Evolutionary conservation across 2,888 invertebrate genomes (phyloP).

Genomic region (Stenotaenia linearis): DNA sequence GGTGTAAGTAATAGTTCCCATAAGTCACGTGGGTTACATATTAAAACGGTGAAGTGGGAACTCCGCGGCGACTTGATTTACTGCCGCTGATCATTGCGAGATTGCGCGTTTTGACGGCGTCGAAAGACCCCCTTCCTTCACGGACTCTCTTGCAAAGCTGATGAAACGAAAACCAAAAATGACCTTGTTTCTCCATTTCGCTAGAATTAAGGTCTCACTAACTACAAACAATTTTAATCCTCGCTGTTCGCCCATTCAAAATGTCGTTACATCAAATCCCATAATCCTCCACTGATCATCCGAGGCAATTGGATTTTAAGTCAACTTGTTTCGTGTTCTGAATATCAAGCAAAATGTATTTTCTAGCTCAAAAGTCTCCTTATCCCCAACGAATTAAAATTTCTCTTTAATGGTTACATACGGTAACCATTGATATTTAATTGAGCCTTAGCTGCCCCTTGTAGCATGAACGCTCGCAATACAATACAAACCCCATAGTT

Average conservation of each 20-base stretch:
- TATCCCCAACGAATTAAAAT: too few relatives aligned
- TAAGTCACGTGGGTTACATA: conserved; percentile 4
- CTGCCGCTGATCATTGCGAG: neutral
- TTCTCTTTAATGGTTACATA: too few relatives aligned
- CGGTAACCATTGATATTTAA: too few relatives aligned
- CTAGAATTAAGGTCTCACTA: neutral
- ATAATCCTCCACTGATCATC: neutral
- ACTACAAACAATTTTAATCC: neutral
- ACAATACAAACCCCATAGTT: too few relatives aligned
- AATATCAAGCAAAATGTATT: neutral
- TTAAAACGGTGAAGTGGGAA: conserved; percentile 4
- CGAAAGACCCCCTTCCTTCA: neutral
- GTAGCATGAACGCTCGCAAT: too few relatives aligned
- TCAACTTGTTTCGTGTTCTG: neutral
- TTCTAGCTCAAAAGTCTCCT: neutral
- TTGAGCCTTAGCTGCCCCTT: too few relatives aligned
- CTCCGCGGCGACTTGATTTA: neutral
- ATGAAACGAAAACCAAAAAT: neutral
- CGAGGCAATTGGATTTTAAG: neutral
- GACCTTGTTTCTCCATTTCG: neutral
- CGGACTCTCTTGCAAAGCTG: neutral
- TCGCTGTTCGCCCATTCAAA: neutral
- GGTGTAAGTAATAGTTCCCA: conserved; percentile 9
- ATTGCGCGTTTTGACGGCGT: neutral
- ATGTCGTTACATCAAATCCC: neutral